Evolutionary conservation across 1,140 invertebrate species (phyloP).

Genomic region (Drosophila ananassae): DNA sequence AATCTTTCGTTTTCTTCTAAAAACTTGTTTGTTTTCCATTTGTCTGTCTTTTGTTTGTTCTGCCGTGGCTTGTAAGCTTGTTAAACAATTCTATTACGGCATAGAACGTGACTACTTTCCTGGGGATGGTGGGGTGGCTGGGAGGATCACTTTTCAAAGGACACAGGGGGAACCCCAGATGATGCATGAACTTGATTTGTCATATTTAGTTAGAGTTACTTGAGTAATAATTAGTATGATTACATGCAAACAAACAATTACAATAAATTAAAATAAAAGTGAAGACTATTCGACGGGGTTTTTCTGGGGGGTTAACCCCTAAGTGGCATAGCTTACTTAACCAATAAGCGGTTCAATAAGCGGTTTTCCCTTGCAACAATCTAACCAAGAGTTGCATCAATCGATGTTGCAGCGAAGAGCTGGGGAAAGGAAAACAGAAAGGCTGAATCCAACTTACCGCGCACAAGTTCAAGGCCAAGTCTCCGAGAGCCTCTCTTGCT

Average conservation of each 20-base stretch:
- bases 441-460: slow-evolving; percentile 70
- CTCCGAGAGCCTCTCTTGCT: slow-evolving; percentile 44
- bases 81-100: slow-evolving; percentile 70
- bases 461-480: slow-evolving; percentile 79
- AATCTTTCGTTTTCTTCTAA: slow-evolving; percentile 66
- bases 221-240: too few relatives aligned
- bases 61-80: slow-evolving; percentile 61
- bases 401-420: slow-evolving; percentile 19
- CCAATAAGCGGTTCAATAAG: not conserved
- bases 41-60: slow-evolving; percentile 34
- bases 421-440: slow-evolving; percentile 23
- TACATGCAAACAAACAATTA: slow-evolving; percentile 58
- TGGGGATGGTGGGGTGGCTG: too few relatives aligned
- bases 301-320: slow-evolving; percentile 5
- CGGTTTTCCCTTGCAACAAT: not conserved
- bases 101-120: slow-evolving; percentile 34
- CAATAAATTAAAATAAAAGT: slow-evolving; percentile 24
- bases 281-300: slow-evolving; percentile 26
- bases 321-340: not conserved
- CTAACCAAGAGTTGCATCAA: slow-evolving; percentile 8
- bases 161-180: too few relatives aligned
- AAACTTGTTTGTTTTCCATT: slow-evolving; percentile 63
- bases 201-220: slow-evolving; percentile 10
- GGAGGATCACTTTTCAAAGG: too few relatives aligned
- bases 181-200: not conserved